phyloP scores from a whole-genome alignment of 1,140 invertebrate species.

The Drosophila equinoxialis region DNA sequence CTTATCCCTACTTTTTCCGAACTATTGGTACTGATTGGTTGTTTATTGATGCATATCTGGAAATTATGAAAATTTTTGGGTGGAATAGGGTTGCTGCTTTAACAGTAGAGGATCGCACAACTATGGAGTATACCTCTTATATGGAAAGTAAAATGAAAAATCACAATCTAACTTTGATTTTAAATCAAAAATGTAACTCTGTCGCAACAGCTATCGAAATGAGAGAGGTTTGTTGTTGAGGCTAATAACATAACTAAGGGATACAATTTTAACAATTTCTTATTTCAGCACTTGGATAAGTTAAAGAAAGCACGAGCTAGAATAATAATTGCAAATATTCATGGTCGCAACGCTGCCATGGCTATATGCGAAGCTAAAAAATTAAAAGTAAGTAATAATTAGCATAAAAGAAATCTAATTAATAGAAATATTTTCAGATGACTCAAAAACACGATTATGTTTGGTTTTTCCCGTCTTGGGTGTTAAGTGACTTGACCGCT shows the following conservation, averaged over 20 bases:
- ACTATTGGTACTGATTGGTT: conserved; percentile 92
- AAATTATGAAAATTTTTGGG: conserved; percentile 84
- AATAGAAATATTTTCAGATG: conserved; percentile 82
- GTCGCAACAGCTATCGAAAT: conserved; percentile 83
- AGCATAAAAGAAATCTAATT: not conserved
- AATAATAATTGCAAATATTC: conserved; percentile 93
- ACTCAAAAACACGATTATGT: conserved; percentile 88
- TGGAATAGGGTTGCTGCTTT: conserved; percentile 90
- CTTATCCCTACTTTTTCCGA: conserved; percentile 92
- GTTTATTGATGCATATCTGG: conserved; percentile 84
- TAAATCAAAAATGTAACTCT: conserved; percentile 88
- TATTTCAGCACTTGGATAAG: conserved; percentile 87
- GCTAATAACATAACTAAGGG: not conserved
- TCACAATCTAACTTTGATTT: conserved; percentile 87
- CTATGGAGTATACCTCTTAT: conserved; percentile 90
- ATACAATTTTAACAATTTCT: not conserved
- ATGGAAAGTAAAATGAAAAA: conserved; percentile 86
- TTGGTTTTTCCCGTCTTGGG: conserved; percentile 93
- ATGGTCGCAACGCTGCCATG: conserved; percentile 87
- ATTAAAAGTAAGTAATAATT: conserved; percentile 83
- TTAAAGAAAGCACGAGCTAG: conserved; percentile 86
- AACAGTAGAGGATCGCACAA: conserved; percentile 91
- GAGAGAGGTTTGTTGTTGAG: conserved; percentile 82
- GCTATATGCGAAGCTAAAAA: conserved; percentile 91
- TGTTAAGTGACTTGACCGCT: conserved; percentile 86